These are phyloP conservation scores for Zaprionus obscuricornis DNA, from an alignment of 2,888 invertebrate species.

Conservation along the genomic window DNA sequence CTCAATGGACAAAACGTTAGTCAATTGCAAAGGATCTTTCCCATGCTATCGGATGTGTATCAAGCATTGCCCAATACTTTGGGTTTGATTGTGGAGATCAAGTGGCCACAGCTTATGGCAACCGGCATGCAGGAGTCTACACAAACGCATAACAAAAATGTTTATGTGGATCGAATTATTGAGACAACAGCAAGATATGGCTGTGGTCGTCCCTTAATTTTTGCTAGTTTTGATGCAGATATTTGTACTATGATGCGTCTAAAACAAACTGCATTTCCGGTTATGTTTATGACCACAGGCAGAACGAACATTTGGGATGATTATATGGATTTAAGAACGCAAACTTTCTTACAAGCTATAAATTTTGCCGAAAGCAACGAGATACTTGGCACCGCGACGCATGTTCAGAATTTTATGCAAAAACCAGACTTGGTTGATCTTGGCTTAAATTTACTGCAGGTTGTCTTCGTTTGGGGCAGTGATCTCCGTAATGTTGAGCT, in stretches of 20 bases:
- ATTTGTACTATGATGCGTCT: slow-evolving; percentile 95
- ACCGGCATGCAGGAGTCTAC: slow-evolving; percentile 93
- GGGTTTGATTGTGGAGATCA: slow-evolving; percentile 98
- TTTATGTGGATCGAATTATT: slow-evolving; percentile 93
- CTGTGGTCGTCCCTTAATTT: slow-evolving; percentile 92
- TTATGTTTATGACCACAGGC: slow-evolving; percentile 89
- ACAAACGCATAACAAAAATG: slow-evolving; percentile 92
- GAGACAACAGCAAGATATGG: slow-evolving; percentile 91
- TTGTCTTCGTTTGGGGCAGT: slow-evolving; percentile 98
- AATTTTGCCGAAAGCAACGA: slow-evolving; percentile 91
- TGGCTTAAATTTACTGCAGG: slow-evolving; percentile 90
- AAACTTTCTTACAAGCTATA: slow-evolving; percentile 90
- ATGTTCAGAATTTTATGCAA: slow-evolving; percentile 92
- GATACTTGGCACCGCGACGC: slow-evolving; percentile 94
- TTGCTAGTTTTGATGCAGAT: slow-evolving; percentile 98
- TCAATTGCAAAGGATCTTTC: slow-evolving; percentile 91
- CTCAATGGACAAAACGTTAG: slow-evolving; percentile 89
- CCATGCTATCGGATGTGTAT: slow-evolving; percentile 92
- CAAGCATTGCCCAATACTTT: slow-evolving; percentile 91
- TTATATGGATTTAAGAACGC: slow-evolving; percentile 93
- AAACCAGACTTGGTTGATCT: slow-evolving; percentile 86
- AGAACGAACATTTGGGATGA: slow-evolving; percentile 84
- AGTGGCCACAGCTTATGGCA: slow-evolving; percentile 95
- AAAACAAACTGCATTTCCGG: slow-evolving; percentile 98
- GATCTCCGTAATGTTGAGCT: slow-evolving; percentile 93